These are phyloP conservation scores for Poeciliopsis infans DNA, from an alignment of 2,797 vertebrate genomes.

Conservation along the genomic window DNA sequence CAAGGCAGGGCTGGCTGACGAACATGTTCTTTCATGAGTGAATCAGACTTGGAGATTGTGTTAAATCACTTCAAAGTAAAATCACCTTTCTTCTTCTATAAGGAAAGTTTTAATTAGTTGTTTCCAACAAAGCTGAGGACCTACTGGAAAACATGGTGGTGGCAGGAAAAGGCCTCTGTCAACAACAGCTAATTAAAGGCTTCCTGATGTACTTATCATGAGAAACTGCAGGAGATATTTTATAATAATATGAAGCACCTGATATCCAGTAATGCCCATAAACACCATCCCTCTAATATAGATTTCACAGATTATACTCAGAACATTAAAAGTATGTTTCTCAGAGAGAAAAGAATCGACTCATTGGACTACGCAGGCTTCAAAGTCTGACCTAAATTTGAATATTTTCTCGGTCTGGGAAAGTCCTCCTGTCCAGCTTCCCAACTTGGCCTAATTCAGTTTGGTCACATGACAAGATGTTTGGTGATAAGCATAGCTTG, in stretches of 20 bases:
- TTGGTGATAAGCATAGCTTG: background rate
- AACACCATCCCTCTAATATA: background rate
- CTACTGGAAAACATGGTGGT: conserved; percentile 10
- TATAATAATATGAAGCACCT: background rate
- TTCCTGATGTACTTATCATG: background rate
- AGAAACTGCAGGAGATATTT: background rate
- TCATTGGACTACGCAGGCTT: conserved; percentile 16
- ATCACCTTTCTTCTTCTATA: background rate
- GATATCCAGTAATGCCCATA: background rate
- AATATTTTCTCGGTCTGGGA: conserved; percentile 30
- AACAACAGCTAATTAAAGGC: conserved; percentile 19
- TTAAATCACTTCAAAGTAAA: conserved; percentile 31
- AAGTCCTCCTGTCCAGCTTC: conserved; percentile 29
- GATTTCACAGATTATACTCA: background rate
- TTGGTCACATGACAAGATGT: conserved; percentile 37
- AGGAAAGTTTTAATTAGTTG: background rate
- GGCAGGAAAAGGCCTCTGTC: background rate
- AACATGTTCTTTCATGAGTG: conserved; percentile 41
- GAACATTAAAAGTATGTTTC: background rate
- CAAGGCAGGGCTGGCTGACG: conserved; percentile 28
- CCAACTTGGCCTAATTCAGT: conserved; percentile 56
- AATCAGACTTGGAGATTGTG: conserved; percentile 17
- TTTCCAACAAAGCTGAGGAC: background rate
- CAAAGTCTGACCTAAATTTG: conserved; percentile 40
- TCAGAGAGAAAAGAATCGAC: conserved; percentile 9